Base-by-base conservation (phyloP, 2,888 invertebrate species). In the Ennomos erosarius region DNA sequence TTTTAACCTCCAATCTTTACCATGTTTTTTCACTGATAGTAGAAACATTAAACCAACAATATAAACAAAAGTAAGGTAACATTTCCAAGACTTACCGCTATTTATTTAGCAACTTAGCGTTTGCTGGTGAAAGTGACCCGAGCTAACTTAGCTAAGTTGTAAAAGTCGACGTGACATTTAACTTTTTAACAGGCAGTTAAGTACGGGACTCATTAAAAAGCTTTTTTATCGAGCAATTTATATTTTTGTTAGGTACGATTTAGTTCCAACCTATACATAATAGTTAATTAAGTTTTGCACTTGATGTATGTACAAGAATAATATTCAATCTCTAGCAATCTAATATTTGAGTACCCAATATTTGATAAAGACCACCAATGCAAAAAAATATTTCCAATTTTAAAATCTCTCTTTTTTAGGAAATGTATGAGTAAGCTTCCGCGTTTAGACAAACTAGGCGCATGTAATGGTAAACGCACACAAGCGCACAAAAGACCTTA, bases 51-150 rank as follows among this genome's bases (percentile, higher is more conserved):
- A 3, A 16, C 38, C 11, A 39, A 39, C 16, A 47, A 13, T 8
- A 16, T 37, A 38, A 16, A n/a, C 34, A 11, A n/a, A 37, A 12
- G 9, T 44, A 52, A 52, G 16, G 37, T 45, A 37, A 40, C 38
- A 42, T 37, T 16, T 38, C 16, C 42, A 42, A 56, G 53, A 54
- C 40, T 10, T 9, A 44, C 44, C 26, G 9, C 60, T 55, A 45
- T 62, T 62, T 53, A 52, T 56, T 64, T 64, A 42, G 49, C 55
- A 67, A 64, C 51, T 67, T 67, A 58, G 51, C 55, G 40, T 61
- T 61, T 50, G 58, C 60, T 10, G 55, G 68, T 64, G 68, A 68
- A 68, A 68, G 68, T 60, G 58, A 64, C 59, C 62, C 57, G 55
- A 62, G 55, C 58, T 44, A 58, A 49, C 43, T 58, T 43, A 38